Percentiles rank a stretch among this genome's conserved stretches.
Evolutionary conservation across 2,113 vertebrate species (phyloP).

Genomic region (Thinocorus orbignyianus): DNA sequence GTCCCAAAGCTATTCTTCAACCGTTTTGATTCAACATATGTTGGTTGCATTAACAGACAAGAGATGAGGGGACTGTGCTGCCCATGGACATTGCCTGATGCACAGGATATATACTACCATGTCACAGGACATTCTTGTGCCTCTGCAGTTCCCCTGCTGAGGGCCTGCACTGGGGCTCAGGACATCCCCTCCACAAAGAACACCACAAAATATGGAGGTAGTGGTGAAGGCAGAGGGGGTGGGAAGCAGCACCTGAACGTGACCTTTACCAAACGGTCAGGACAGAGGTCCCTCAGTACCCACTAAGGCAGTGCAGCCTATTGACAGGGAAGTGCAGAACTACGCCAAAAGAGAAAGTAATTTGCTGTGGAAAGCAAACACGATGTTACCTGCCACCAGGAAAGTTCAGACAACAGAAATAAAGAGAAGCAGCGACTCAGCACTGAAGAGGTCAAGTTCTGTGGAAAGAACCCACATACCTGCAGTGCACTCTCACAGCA

Average conservation of each 20-base stretch:
- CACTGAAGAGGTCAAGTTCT: background rate
- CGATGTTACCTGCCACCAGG: background rate
- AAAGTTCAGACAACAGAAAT: background rate
- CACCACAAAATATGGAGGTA: background rate
- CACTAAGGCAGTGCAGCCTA: background rate
- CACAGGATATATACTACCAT: background rate
- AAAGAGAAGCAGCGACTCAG: background rate
- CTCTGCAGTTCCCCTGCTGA: background rate
- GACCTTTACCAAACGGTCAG: background rate
- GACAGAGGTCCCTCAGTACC: background rate
- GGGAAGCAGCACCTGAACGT: background rate
- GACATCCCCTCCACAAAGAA: background rate
- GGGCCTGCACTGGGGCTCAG: background rate
- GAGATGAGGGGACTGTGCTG: background rate
- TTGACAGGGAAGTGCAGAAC: background rate
- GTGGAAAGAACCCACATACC: background rate
- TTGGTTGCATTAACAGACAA: background rate
- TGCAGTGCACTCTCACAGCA: background rate
- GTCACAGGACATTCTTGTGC: background rate
- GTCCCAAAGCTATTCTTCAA: background rate
- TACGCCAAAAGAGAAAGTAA: background rate
- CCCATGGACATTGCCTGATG: fast-evolving
- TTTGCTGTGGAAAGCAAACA: background rate
- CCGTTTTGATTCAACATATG: fast-evolving
- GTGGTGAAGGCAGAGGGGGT: background rate